A percentile compares a stretch with the other conserved stretches of the same genome.
Evolutionary conservation across 2,888 invertebrate genomes (phyloP).

Genomic region (Phania funesta): DNA sequence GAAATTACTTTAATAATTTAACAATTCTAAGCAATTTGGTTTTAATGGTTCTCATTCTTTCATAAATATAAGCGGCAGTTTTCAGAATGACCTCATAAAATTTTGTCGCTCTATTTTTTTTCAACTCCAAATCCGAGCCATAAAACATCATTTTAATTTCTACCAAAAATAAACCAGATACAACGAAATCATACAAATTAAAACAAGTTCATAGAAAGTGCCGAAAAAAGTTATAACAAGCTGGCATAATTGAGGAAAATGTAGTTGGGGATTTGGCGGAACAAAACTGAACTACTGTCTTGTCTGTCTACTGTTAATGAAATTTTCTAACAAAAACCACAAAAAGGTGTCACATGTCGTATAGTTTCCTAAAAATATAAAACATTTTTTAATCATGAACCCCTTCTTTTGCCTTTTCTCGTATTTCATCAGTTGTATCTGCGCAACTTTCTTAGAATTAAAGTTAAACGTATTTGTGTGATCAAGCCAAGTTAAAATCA

Average conservation of each 20-base stretch:
- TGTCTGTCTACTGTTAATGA: too few species aligned
- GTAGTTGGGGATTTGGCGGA: slow-evolving; percentile 36
- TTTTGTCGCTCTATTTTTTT: slow-evolving; percentile 57
- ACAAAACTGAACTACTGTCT: slow-evolving; percentile 9
- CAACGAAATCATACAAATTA: slow-evolving; percentile 35
- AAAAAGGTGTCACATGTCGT: slow-evolving; percentile 64
- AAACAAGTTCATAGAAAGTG: slow-evolving; percentile 62
- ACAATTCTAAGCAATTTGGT: slow-evolving; percentile 64
- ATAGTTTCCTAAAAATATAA: slow-evolving; percentile 63
- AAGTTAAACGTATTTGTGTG: slow-evolving; percentile 29
- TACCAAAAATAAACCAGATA: neutral
- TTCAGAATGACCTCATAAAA: slow-evolving; percentile 58
- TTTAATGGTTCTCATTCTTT: slow-evolving; percentile 14
- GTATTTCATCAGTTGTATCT: slow-evolving; percentile 13
- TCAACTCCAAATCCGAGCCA: neutral
- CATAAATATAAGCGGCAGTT: slow-evolving; percentile 37
- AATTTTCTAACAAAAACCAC: slow-evolving; percentile 36
- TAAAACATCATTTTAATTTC: slow-evolving; percentile 43
- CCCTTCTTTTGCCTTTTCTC: slow-evolving; percentile 25
- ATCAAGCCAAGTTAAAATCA: slow-evolving; percentile 37
- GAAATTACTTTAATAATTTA: slow-evolving; percentile 61
- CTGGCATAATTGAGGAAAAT: slow-evolving; percentile 45
- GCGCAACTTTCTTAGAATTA: slow-evolving; percentile 63
- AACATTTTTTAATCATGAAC: slow-evolving; percentile 26
- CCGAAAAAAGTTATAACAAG: neutral